Conservation (phyloP, 1,140 invertebrate genomes). For the Drosophila tristis region DNA sequence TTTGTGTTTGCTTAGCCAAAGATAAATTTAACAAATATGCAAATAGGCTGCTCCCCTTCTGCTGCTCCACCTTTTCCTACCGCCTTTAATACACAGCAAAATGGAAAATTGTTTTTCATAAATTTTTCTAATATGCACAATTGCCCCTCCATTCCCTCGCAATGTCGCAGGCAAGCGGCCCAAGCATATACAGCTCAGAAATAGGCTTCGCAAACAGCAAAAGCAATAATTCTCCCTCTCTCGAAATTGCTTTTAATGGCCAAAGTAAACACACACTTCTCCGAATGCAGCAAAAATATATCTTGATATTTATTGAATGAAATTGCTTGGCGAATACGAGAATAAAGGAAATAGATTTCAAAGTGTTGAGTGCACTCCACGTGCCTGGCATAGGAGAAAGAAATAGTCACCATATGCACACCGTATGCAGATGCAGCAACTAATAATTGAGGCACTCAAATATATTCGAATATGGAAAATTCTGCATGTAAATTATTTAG, state of each 20-base stretch:
- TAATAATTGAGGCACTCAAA: too few species aligned
- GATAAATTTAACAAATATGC: slow-evolving; percentile 80
- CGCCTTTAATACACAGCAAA: slow-evolving; percentile 1
- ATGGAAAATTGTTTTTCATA: slow-evolving; percentile 61
- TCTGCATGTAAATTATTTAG: too few species aligned
- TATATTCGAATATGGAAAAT: too few species aligned
- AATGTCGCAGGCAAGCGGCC: slow-evolving; percentile 4
- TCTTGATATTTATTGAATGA: slow-evolving; percentile 13
- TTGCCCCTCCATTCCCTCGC: slow-evolving; percentile 20
- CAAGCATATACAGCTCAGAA: background rate
- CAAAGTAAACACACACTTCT: slow-evolving; percentile 43
- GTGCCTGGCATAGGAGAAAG: too few species aligned
- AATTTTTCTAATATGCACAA: slow-evolving; percentile 57
- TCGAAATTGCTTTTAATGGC: slow-evolving; percentile 57
- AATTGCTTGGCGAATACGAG: slow-evolving; percentile 6
- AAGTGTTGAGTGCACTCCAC: too few species aligned
- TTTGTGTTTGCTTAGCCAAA: slow-evolving; percentile 54
- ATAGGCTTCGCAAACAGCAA: slow-evolving; percentile 20
- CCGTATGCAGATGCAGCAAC: too few species aligned
- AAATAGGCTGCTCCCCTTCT: slow-evolving; percentile 47
- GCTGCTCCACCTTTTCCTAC: background rate
- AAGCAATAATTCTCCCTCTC: slow-evolving; percentile 16
- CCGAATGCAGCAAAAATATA: background rate
- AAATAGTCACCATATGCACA: too few species aligned
- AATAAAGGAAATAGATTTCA: background rate